A percentile compares a stretch with the other conserved stretches of the same genome.
phyloP scores from a whole-genome alignment of 1,140 invertebrate genomes.

The Manduca sexta region DNA sequence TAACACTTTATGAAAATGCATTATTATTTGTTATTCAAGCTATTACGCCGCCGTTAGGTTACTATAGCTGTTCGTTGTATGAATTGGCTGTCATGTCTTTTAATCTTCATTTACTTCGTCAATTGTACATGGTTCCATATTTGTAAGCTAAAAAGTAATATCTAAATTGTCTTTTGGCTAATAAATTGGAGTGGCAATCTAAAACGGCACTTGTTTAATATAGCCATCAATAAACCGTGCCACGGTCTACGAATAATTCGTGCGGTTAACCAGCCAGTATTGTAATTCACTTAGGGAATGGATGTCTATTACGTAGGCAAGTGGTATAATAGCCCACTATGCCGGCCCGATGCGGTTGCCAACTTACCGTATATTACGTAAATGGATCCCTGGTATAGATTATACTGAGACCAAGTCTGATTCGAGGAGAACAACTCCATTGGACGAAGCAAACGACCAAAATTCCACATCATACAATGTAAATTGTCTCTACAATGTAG shows the following conservation, averaged over 20 bases:
- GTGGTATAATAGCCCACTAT: conserved; percentile 22
- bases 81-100: too few relatives aligned
- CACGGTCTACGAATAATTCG: conserved; percentile 12
- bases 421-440: neutral
- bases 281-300: conserved; percentile 34
- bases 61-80: too few relatives aligned
- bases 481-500: too few relatives aligned
- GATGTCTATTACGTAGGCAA: conserved; percentile 34
- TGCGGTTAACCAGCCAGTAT: conserved; percentile 17
- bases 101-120: too few relatives aligned
- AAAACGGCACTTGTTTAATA: conserved; percentile 3
- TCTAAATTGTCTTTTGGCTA: too few relatives aligned
- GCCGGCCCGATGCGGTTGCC: conserved; percentile 27
- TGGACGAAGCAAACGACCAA: too few relatives aligned
- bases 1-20: too few relatives aligned
- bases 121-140: too few relatives aligned
- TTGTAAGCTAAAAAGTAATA: too few relatives aligned
- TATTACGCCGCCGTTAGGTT: too few relatives aligned
- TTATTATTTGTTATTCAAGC: too few relatives aligned
- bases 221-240: conserved; percentile 8
- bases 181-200: neutral
- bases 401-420: conserved; percentile 8
- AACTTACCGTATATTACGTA: conserved; percentile 44
- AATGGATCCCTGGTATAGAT: conserved; percentile 34
- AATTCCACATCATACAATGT: too few relatives aligned